These are phyloP conservation scores for Lutjanus argentimaculatus DNA, from an alignment of 2,797 vertebrate species.

Conservation along the genomic window DNA sequence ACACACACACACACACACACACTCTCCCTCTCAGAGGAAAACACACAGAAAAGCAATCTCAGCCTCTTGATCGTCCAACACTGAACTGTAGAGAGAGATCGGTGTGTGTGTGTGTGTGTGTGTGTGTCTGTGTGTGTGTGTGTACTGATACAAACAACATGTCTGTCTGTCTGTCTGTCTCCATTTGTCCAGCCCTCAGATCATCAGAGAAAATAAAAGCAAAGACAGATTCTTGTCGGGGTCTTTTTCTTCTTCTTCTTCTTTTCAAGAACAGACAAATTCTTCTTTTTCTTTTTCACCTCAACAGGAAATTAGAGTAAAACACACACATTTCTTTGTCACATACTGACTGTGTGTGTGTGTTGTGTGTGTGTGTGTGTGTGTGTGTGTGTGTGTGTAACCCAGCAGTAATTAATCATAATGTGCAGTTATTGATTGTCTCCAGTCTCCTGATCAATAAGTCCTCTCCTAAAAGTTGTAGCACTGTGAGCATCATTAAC, in stretches of 20 bases:
- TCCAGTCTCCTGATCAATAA: constrained; percentile 65
- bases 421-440: constrained; percentile 69
- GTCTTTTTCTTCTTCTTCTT: too few species aligned
- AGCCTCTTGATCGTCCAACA: constrained; percentile 29
- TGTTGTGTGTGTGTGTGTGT: constrained; percentile 21
- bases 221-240: constrained; percentile 49
- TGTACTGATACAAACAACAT: too few species aligned
- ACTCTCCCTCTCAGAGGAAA: constrained; percentile 29
- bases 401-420: constrained; percentile 76
- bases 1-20: constrained; percentile 7
- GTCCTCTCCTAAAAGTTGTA: constrained; percentile 36
- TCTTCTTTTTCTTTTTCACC: too few species aligned
- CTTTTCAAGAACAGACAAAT: too few species aligned
- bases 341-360: background rate
- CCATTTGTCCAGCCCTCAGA: too few species aligned
- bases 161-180: background rate
- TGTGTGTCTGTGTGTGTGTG: constrained; percentile 4
- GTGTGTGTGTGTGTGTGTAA: constrained; percentile 9
- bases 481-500: constrained; percentile 32
- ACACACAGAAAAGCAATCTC: constrained; percentile 53
- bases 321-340: too few species aligned
- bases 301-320: too few species aligned
- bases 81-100: constrained; percentile 4
- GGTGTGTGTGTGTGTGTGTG: background rate
- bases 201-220: constrained; percentile 14